phyloP scores from a whole-genome alignment of 2,113 vertebrate species.

The Lasiurus cinereus region DNA sequence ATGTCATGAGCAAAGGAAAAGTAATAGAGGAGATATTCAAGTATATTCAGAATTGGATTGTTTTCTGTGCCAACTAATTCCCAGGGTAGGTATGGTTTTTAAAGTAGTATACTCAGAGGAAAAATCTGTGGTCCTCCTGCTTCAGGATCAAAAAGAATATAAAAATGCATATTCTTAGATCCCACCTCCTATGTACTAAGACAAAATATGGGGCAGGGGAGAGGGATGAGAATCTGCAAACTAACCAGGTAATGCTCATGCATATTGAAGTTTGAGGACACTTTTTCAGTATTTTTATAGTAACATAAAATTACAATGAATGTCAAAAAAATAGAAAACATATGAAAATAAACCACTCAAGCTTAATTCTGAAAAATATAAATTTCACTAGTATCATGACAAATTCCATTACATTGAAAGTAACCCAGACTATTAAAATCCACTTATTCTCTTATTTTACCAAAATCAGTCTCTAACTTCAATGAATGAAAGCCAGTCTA shows the following conservation, averaged over 20 bases:
- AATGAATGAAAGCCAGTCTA: constrained; percentile 33
- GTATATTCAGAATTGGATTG: constrained; percentile 33
- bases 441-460: constrained; percentile 38
- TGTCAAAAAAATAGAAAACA: constrained; percentile 56
- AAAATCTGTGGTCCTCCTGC: not conserved
- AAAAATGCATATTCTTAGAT: constrained; percentile 38
- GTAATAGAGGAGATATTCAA: constrained; percentile 26
- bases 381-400: constrained; percentile 31
- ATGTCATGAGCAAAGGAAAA: constrained; percentile 31
- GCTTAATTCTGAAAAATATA: constrained; percentile 41
- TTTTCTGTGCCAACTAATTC: constrained; percentile 48
- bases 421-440: constrained; percentile 43
- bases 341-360: constrained; percentile 42
- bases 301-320: constrained; percentile 26
- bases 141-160: constrained; percentile 41
- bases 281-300: not conserved
- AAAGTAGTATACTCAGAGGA: not conserved
- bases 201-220: not conserved
- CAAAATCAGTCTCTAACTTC: constrained; percentile 36
- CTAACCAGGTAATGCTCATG: constrained; percentile 20
- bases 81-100: not conserved
- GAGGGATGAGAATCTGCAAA: not conserved
- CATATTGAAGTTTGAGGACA: not conserved
- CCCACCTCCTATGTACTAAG: not conserved
- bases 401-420: constrained; percentile 62